Evolutionary conservation across 2,888 invertebrate species (phyloP), one percentile per base, ranked within the genome.

Genomic region (Actias luna): DNA sequence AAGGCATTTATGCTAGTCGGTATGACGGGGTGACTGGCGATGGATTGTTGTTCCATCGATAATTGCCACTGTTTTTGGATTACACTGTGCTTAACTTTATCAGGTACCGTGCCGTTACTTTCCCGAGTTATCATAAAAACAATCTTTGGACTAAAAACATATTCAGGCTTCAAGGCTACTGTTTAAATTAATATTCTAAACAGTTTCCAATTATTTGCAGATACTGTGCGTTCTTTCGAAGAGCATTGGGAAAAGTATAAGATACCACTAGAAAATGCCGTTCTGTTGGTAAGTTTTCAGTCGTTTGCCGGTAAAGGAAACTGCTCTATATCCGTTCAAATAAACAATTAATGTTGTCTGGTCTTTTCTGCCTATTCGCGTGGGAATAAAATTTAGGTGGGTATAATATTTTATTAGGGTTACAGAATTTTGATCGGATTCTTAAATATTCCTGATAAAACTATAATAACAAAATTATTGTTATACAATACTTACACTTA

Each of bases 161-260:
- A 36, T 14, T n/a, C 5, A n/a, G 5, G n/a, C 7, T 42, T 18
- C n/a, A 7, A 42, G 42, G 16, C 16, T 16, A 18, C n/a, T 18
- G 36, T 16, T 36, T 36, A 36, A 3, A 42, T 5, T 3, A n/a
- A 18, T 42, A 42, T 42, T 5, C n/a, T 18, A 42, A 42, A 7
- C 42, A n/a, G n/a, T 42, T n/a, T 12, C 1, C 14, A 39, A 3
- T 57, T 25, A 35, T 64, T 77, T 78, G 29, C 69, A 87, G 87
- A 75, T 2, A 64, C 65, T 7, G 65, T 76, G 2, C 50, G 39
- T 7, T 33, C 46, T 3, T 71, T 80, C 59, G 68, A 72, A 62
- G 62, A 65, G 0, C 62, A 71, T 60, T 88, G 88, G 87, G 65
- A 72, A 12, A 65, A 50, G 18, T 65, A 78, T 31, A 76, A 69